These are phyloP conservation scores for Varroa destructor DNA, from an alignment of 1,140 invertebrate species.

Conservation along the genomic window DNA sequence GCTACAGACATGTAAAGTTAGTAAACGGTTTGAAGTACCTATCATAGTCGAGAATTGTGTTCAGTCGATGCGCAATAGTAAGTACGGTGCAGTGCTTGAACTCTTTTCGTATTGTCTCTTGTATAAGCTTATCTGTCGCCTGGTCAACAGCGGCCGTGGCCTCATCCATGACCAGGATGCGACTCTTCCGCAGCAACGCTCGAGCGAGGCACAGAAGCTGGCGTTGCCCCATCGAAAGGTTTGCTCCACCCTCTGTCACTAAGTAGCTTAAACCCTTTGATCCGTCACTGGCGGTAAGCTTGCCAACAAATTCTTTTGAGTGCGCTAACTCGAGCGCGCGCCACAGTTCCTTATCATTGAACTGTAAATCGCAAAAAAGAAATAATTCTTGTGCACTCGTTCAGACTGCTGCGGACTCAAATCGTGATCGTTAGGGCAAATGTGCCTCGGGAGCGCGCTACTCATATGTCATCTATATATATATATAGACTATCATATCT, in stretches of 20 bases:
- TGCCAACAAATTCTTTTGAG: conserved; percentile 32
- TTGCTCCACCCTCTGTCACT: conserved; percentile 34
- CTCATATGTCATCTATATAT: too few species aligned
- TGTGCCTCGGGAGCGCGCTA: too few species aligned
- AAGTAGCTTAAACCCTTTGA: conserved; percentile 41
- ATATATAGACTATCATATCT: too few species aligned
- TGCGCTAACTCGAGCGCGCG: conserved; percentile 30
- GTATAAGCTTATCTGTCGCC: conserved; percentile 39
- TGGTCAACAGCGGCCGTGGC: conserved; percentile 40
- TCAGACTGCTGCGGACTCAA: too few species aligned
- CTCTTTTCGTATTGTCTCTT: conserved; percentile 37
- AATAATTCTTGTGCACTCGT: too few species aligned
- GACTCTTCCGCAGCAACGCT: conserved; percentile 57
- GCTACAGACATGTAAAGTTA: too few species aligned
- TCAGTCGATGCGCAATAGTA: conserved; percentile 66
- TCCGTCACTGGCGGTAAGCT: conserved; percentile 44
- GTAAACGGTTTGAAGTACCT: too few species aligned
- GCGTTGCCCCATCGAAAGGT: conserved; percentile 37
- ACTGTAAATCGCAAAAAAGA: not conserved
- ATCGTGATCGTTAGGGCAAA: too few species aligned
- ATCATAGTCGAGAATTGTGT: conserved; percentile 43
- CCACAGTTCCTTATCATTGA: conserved; percentile 32
- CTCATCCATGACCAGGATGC: conserved; percentile 42
- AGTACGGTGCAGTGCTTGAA: conserved; percentile 62
- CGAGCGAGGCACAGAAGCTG: conserved; percentile 68